Evolutionary conservation across 2,113 vertebrate species (phyloP).

Genomic region (Pedetes capensis): DNA sequence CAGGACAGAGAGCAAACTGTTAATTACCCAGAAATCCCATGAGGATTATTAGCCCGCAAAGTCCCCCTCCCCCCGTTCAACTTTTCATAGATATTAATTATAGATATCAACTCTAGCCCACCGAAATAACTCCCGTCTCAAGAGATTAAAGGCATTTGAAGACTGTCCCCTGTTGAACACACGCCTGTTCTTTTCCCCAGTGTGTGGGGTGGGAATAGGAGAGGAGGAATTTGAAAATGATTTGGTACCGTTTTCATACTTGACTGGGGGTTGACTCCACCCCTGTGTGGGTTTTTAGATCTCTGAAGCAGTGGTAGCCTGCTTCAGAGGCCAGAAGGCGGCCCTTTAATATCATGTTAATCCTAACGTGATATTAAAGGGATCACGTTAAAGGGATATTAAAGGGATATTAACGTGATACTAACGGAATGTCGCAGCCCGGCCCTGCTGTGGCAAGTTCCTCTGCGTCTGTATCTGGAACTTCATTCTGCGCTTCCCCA

Average conservation of each 20-base stretch:
- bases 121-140: not conserved
- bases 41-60: conserved; percentile 22
- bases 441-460: too few species aligned
- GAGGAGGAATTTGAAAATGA: not conserved
- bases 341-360: fast-evolving
- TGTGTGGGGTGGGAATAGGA: not conserved
- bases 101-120: not conserved
- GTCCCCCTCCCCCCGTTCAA: conserved; percentile 13
- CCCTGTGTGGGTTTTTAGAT: not conserved
- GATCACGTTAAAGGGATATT: too few species aligned
- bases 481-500: too few species aligned
- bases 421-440: too few species aligned
- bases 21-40: conserved; percentile 32
- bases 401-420: too few species aligned
- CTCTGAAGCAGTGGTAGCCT: not conserved
- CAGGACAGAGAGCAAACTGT: not conserved
- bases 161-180: not conserved
- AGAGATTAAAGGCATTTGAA: not conserved
- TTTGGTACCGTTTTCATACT: not conserved
- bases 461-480: too few species aligned
- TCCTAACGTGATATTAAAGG: too few species aligned
- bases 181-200: not conserved
- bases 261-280: not conserved
- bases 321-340: not conserved
- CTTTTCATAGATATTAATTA: conserved; percentile 61